phyloP scores from a whole-genome alignment of 2,888 invertebrate species.

The Agonopterix heracliana region DNA sequence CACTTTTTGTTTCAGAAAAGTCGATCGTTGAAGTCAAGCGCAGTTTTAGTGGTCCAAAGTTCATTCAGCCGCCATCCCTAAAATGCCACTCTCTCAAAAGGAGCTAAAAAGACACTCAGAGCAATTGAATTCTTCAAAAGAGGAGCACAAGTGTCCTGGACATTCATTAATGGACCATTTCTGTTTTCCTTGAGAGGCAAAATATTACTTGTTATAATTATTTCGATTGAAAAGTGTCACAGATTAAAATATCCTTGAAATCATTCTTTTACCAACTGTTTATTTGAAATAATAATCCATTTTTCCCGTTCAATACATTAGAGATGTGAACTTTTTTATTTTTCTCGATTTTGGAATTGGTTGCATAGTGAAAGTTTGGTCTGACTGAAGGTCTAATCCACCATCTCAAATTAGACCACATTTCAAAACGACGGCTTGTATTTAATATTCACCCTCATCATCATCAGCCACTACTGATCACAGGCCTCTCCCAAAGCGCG shows the following conservation, averaged over 20 bases:
- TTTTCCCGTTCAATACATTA: too few relatives aligned
- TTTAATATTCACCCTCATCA: neutral
- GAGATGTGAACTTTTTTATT: too few relatives aligned
- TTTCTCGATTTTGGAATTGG: too few relatives aligned
- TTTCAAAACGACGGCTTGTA: too few relatives aligned
- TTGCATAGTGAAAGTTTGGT: too few relatives aligned
- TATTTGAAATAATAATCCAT: too few relatives aligned
- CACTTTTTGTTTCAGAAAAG: too few relatives aligned
- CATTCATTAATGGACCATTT: slow-evolving; percentile 13
- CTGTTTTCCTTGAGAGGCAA: neutral
- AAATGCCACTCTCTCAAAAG: slow-evolving; percentile 34
- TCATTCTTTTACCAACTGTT: too few relatives aligned
- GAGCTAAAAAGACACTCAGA: slow-evolving; percentile 33
- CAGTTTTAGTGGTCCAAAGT: slow-evolving; percentile 27
- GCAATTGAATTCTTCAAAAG: slow-evolving; percentile 35
- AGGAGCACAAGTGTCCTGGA: slow-evolving; percentile 33
- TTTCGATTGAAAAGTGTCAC: neutral
- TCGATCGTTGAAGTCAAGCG: slow-evolving; percentile 9
- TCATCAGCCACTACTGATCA: neutral
- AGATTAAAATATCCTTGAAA: too few relatives aligned
- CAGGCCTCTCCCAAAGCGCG: neutral
- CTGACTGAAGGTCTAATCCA: too few relatives aligned
- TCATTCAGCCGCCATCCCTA: slow-evolving; percentile 22
- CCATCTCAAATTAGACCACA: too few relatives aligned
- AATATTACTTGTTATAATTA: neutral